Percentiles rank a stretch among this genome's conserved stretches.
Evolutionary conservation across 2,113 vertebrate species (phyloP).

Genomic region (Neofelis nebulosa): DNA sequence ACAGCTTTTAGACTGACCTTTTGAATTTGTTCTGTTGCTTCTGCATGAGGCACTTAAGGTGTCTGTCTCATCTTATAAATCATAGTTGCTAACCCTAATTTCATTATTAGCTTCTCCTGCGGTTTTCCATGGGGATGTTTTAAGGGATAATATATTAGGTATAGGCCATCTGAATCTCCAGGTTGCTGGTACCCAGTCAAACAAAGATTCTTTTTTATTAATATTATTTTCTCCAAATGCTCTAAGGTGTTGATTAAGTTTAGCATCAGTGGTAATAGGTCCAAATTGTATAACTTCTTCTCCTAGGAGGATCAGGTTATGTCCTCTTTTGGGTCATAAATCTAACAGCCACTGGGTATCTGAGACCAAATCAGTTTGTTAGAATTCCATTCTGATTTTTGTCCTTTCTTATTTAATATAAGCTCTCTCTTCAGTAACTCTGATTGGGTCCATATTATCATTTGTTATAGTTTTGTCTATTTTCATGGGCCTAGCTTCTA

Average conservation of each 20-base stretch:
- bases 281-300: neutral
- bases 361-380: neutral
- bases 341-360: neutral
- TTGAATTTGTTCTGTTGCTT: neutral
- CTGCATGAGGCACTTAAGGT: neutral
- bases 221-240: neutral
- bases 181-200: neutral
- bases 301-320: neutral
- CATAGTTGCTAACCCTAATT: neutral
- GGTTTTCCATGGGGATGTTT: neutral
- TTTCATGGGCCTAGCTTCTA: neutral
- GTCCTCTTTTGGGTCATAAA: neutral
- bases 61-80: neutral
- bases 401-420: neutral
- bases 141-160: neutral
- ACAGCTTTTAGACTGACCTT: neutral
- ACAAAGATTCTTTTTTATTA: neutral
- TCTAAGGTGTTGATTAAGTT: neutral
- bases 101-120: neutral
- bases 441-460: neutral
- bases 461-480: neutral
- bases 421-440: neutral
- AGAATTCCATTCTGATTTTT: neutral
- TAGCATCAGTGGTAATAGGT: neutral
- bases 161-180: neutral